Evolutionary conservation across 1,140 invertebrate genomes (phyloP).

Genomic region (Nymphalis io): DNA sequence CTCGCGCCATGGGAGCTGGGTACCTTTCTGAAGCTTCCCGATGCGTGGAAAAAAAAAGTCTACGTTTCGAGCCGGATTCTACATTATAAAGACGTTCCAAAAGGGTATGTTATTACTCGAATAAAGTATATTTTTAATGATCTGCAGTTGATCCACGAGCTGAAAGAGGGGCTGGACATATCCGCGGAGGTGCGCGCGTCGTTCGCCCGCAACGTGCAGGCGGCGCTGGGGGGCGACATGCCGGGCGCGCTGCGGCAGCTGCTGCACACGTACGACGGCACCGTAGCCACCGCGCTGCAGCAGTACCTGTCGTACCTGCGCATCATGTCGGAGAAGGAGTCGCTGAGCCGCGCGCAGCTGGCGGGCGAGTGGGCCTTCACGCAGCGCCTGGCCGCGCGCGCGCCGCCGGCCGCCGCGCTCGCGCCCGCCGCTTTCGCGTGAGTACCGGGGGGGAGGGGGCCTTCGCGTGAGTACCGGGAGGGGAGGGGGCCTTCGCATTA

Average conservation of each 20-base stretch:
- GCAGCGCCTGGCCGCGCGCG: slow-evolving; percentile 59
- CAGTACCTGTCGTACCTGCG: slow-evolving; percentile 74
- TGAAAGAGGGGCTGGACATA: slow-evolving; percentile 91
- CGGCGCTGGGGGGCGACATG: slow-evolving; percentile 82
- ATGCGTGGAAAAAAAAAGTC: no score
- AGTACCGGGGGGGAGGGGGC: slow-evolving; percentile 30
- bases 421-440: slow-evolving; percentile 70
- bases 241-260: slow-evolving; percentile 76
- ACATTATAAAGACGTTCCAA: no score
- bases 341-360: slow-evolving; percentile 57
- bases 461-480: slow-evolving; percentile 52
- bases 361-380: slow-evolving; percentile 72
- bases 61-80: no score
- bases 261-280: slow-evolving; percentile 88
- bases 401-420: slow-evolving; percentile 55
- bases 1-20: no score
- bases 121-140: no score
- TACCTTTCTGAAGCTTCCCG: no score
- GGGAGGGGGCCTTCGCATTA: slow-evolving; percentile 56
- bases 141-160: slow-evolving; percentile 90
- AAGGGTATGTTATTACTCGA: no score
- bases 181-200: slow-evolving; percentile 89
- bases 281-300: slow-evolving; percentile 86
- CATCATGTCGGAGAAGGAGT: slow-evolving; percentile 71
- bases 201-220: slow-evolving; percentile 86